Evolutionary conservation across 2,113 vertebrate species (phyloP), one percentile per base, ranked within the genome.

Genomic region (Tonatia bakeri): DNA sequence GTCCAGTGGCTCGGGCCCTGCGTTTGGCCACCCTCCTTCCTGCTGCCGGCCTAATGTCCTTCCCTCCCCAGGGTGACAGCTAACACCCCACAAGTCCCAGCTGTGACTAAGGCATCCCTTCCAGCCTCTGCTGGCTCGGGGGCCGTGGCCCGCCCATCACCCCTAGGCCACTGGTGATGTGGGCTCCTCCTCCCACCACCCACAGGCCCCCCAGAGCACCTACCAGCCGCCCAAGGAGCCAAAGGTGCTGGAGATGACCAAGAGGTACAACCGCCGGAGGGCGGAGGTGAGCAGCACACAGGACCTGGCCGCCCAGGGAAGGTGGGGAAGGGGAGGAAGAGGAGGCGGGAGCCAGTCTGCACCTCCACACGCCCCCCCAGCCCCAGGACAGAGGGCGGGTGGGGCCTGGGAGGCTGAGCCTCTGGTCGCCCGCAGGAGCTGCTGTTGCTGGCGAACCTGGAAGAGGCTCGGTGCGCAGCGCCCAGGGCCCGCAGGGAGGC

Each of bases 181-280:
- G 2, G 38, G 5, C 36, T 26, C 8, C 24, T 15, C 38, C 38
- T 38, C 9, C 43, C 19, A 0, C 47, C 33, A 56, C 96, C 86
- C 95, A 52, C 72, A 99, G 99, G 98, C 99, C 88, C 99, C 99
- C 96, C 85, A 59, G 93, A 98, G 97, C 95, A 99, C 98, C 47
- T 99, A 99, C 95, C 98, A 82, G 96, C 70, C 96, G 80, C 99
- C 99, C 70, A 99, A 97, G 92, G 99, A 99, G 96, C 97, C 93
- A 69, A 97, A 98, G 77, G 95, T 97, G n/a, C 98, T 99, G 24
- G 98, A 99, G 67, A 96, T 98, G 89, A 95, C 98, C 52, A 99
- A 98, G 97, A 89, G 94, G 67, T 98, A 96, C 91, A 99, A 99
- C 88, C 98, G 98, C 17, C 96, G 79, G 85, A 99, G 98, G 97